A percentile compares a stretch with the other conserved stretches of the same genome.
These are phyloP conservation scores for Phasia obesa DNA, from an alignment of 2,888 invertebrate genomes.

Conservation along the genomic window DNA sequence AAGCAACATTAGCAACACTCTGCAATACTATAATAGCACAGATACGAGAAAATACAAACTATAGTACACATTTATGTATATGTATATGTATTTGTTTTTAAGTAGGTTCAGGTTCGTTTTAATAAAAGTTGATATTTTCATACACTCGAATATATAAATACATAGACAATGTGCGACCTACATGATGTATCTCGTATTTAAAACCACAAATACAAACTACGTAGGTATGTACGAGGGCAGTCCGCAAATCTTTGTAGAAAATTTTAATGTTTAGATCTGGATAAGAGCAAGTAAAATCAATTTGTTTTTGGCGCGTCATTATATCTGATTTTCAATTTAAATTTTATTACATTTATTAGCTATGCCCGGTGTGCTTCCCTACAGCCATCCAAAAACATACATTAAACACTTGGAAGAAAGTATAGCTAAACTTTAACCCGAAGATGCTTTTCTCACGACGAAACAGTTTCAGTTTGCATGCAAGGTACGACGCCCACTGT, in stretches of 20 bases:
- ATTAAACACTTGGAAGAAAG: too few relatives aligned
- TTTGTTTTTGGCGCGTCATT: too few relatives aligned
- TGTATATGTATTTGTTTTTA: slow-evolving; percentile 22
- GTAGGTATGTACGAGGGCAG: not conserved
- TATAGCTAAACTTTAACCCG: too few relatives aligned
- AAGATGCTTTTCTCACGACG: too few relatives aligned
- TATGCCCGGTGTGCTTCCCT: too few relatives aligned
- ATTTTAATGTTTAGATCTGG: too few relatives aligned
- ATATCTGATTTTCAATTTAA: too few relatives aligned
- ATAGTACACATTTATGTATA: not conserved
- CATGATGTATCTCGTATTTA: slow-evolving; percentile 24
- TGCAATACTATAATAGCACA: slow-evolving; percentile 2
- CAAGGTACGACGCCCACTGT: too few relatives aligned
- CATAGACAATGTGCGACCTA: not conserved
- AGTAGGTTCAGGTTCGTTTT: not conserved
- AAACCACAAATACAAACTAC: not conserved
- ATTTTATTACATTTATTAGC: too few relatives aligned
- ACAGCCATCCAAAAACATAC: too few relatives aligned
- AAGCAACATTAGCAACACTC: slow-evolving; percentile 42
- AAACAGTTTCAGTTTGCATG: too few relatives aligned
- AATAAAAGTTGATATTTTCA: slow-evolving; percentile 1
- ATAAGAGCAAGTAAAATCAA: too few relatives aligned
- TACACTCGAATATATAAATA: not conserved
- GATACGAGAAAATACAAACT: not conserved
- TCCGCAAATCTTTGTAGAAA: not conserved